These are phyloP conservation scores for Temnothorax longispinosus DNA, from an alignment of 1,140 invertebrate genomes.

Conservation along the genomic window DNA sequence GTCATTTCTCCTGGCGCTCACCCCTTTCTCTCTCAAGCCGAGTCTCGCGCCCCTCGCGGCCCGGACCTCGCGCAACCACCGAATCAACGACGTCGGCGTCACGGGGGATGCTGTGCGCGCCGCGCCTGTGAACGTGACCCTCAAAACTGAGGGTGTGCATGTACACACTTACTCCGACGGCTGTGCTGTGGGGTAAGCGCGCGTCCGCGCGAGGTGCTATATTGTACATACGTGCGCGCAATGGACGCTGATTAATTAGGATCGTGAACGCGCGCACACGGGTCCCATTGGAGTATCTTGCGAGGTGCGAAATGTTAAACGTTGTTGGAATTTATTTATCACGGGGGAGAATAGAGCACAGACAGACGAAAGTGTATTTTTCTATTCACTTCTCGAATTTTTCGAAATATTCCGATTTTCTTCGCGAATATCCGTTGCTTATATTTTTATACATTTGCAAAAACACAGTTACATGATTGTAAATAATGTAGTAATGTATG, in stretches of 20 bases:
- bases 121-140: slow-evolving; percentile 84
- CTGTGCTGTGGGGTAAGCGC: not conserved
- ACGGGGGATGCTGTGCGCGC: slow-evolving; percentile 77
- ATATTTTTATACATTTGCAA: not conserved
- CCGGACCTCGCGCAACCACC: slow-evolving; percentile 83
- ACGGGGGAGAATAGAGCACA: not conserved
- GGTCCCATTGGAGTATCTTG: not conserved
- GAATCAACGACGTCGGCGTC: slow-evolving; percentile 76
- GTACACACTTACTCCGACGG: slow-evolving; percentile 62
- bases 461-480: not conserved
- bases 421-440: not conserved
- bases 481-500: not conserved
- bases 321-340: not conserved
- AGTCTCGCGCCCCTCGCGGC: slow-evolving; percentile 64
- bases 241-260: slow-evolving; percentile 54
- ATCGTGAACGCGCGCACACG: not conserved
- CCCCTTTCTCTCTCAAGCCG: slow-evolving; percentile 38
- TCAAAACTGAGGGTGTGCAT: slow-evolving; percentile 80
- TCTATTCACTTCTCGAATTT: not conserved
- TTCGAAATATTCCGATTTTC: not conserved
- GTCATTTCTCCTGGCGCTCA: slow-evolving; percentile 55
- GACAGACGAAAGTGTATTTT: not conserved
- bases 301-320: not conserved
- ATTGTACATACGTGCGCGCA: slow-evolving; percentile 21
- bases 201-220: slow-evolving; percentile 24